Base-by-base conservation (phyloP, 2,888 invertebrate genomes). In the Leptopterna dolabrata region DNA sequence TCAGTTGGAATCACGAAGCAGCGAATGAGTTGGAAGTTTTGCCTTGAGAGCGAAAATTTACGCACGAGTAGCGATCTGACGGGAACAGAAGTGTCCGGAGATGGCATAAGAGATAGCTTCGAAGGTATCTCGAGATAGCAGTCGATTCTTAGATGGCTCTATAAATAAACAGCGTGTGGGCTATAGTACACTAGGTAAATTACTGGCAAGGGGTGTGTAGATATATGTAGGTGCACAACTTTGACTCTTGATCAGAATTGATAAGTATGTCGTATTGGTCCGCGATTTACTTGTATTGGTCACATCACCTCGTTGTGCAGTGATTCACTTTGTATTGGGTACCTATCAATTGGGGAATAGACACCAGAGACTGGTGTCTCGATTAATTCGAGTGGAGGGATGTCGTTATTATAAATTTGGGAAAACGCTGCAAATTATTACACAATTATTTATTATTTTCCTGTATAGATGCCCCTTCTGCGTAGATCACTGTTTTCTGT, bases 21-120 rank as follows among this genome's bases (percentile, higher is more conserved):
- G 63, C 63, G 63, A 63, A 24, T 63, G 63, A 63, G 63, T 63
- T 63, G 63, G 24, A 24, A 63, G 63, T 24, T 47, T 47, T 13
- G 47, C 63, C 63, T 63, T 63, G 63, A 63, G 24, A 63, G 63
- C 24, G 63, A 63, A 63, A 63, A 63, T 63, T 63, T 63, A 63
- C 63, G 63, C 63, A 24, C 63, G 63, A 63, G 24, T 24, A 24
- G 63, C 24, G 11, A 63, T 63, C 63, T 63, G 63, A 63, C 63
- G 63, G 19, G 63, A 24, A 47, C 47, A 47, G 47, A 47, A 47
- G 47, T 47, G 47, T 36, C 24, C 63, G 63, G 63, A 63, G 63
- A 63, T 63, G 63, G 63, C 24, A 24, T 19, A 7, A 24, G 11
- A 6, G 63, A 63, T 63, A 63, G 24, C 24, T 63, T 19, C 63